Evolutionary conservation across 1,140 invertebrate species (phyloP).

Genomic region (Bombus terrestris): DNA sequence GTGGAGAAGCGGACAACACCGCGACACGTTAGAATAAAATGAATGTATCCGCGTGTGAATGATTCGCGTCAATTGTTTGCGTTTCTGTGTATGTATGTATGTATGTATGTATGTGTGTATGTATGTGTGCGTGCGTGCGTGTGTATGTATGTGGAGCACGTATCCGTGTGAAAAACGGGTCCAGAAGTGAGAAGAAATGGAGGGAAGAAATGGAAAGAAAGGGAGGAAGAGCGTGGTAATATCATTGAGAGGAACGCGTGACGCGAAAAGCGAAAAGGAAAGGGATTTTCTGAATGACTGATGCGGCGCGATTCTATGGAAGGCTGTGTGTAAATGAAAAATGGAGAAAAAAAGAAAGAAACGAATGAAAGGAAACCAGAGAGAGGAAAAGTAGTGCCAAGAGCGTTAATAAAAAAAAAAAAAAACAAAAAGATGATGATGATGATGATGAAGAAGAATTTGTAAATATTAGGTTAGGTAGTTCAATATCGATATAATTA

Average conservation of each 20-base stretch:
- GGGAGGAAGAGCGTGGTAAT: not conserved
- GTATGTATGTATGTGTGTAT: too few species aligned
- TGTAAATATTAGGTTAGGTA: conserved; percentile 82
- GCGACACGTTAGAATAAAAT: conserved; percentile 35
- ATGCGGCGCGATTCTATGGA: not conserved
- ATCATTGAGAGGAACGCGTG: not conserved
- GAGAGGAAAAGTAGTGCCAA: conserved; percentile 76
- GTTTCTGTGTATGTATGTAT: not conserved
- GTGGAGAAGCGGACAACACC: not conserved
- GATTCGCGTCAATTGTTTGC: conserved; percentile 7
- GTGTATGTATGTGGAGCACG: too few species aligned
- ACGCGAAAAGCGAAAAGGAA: not conserved
- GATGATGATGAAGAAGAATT: conserved; percentile 47
- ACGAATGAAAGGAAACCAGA: not conserved
- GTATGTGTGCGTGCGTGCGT: too few species aligned
- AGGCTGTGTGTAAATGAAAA: not conserved
- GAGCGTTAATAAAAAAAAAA: conserved; percentile 63
- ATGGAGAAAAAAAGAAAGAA: conserved; percentile 47
- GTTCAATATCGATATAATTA: conserved; percentile 81
- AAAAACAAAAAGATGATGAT: conserved; percentile 15
- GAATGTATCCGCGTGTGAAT: conserved; percentile 32
- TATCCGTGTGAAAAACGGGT: not conserved
- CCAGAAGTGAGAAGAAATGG: not conserved
- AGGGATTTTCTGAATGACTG: not conserved
- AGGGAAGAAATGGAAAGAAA: not conserved